Base-by-base conservation (phyloP, 1,140 invertebrate genomes). In the Watersipora subatra region DNA sequence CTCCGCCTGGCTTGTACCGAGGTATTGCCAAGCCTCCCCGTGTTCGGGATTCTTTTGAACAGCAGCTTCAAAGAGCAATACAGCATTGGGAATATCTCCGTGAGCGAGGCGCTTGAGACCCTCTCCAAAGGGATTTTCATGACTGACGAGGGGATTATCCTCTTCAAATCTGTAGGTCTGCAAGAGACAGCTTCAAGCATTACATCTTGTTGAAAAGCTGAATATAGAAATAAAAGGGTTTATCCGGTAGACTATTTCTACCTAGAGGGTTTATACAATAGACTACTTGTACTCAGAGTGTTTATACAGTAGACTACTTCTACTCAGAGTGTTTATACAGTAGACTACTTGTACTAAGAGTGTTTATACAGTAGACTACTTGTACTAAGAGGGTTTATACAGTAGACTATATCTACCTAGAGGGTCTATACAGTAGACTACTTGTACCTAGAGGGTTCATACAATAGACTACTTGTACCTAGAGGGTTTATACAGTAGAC, bases 31-130 rank as follows among this genome's bases (percentile, higher is more conserved):
- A 0, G 82, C 81, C 76, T 93, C 87, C 0, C 85, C 76, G 76
- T 91, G 88, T 30, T 88, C 83, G 1, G 89, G 86, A 66, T 92
- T 83, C 76, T 93, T 87, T 76, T 93, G 88, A 3, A 88, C 91
- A 55, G 93, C 93, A 64, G 92, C 91, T 83, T 99, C 96, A 82
- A 98, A 98, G 73, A 93, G 89, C 1, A 99, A 80, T 0, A 97
- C 93, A 26, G 96, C 95, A 70, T 91, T 91, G 20, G 93, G 90
- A 65, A 98, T 85, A 81, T 98, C 93, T 26, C 93, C 93, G 68
- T 85, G 84, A 73, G 86, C 84, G 63, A 97, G 78, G 73, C 87
- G 87, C 71, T 87, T 83, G 73, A 92, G 87, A 0, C 93, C 95
- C 72, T 91, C 87, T 76, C 89, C 87, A 65, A 96, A 85, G 19